Evolutionary conservation across 2,113 vertebrate genomes (phyloP), one percentile per base, ranked within the genome.

Genomic region (Peromyscus leucopus): DNA sequence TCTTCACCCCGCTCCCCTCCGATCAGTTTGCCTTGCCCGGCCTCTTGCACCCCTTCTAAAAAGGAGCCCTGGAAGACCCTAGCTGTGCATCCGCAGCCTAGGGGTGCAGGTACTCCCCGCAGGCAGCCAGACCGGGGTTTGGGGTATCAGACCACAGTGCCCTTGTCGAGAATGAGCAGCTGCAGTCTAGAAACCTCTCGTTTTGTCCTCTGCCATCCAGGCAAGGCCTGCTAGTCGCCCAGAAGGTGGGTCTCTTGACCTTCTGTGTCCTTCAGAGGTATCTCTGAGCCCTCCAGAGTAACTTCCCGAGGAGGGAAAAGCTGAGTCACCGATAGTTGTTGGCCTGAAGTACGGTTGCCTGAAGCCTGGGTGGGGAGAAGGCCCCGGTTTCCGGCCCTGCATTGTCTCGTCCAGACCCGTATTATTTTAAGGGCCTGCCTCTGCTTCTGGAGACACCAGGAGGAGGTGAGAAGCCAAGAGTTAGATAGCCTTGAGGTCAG

Each of bases 1-100:
- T 46, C 75, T 72, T 22, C 67, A 65, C 51, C 31, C 7, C 57
- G 13, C 12, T 15, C 24, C 78, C 65, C 22, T 16, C 31, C 55
- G 7, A 55, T 57, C 76, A 36, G 51, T 36, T 7, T 6, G 36
- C 48, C 48, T 33, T 9, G 39, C 31, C 39, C 1, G 7, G 0
- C 55, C 55, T 51, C 26, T 4, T 12, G 12, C 24, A 2, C 0
- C 4, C 15, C 0, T 24, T 9, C 1, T 7, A 22, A 33, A 57
- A 17, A 6, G 51, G 90, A 82, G 9, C 39, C 36, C 36, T 33
- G 2, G 0, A 72, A 57, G 67, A 48, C 46, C 13, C 28, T 36
- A 33, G 12, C 28, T 12, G 3, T 12, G 63, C 8, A 12, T 82
- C 36, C 36, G 21, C 48, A 71, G 8, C 80, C 63, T 57, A 65